A percentile compares a stretch with the other conserved stretches of the same genome.
These are phyloP conservation scores for Malacoctenus gilli DNA, from an alignment of 2,797 vertebrate genomes.

Conservation along the genomic window DNA sequence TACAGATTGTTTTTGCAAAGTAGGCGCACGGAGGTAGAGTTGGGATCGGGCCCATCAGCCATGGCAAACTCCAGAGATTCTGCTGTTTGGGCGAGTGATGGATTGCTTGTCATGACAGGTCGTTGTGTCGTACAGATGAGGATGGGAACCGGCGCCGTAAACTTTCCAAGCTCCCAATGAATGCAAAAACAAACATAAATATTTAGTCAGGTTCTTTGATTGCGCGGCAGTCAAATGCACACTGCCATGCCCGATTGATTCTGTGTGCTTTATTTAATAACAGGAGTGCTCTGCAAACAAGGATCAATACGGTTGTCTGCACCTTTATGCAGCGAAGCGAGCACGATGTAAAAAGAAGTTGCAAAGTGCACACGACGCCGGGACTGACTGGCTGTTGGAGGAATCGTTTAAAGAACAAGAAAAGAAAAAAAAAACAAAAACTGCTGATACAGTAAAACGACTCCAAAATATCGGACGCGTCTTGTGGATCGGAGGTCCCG, in stretches of 20 bases:
- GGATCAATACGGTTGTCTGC: background rate
- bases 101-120: constrained; percentile 40
- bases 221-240: too few species aligned
- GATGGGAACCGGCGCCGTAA: constrained; percentile 1
- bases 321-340: background rate
- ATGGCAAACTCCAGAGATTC: constrained; percentile 30
- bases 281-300: constrained; percentile 1
- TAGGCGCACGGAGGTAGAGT: constrained; percentile 5
- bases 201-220: background rate
- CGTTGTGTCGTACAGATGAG: constrained; percentile 15
- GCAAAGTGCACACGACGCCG: background rate
- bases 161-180: background rate
- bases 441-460: background rate
- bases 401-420: too few species aligned
- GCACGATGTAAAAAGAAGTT: background rate
- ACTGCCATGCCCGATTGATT: background rate
- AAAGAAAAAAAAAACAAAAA: background rate
- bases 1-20: constrained; percentile 18
- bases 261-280: background rate
- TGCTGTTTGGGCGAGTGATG: constrained; percentile 33
- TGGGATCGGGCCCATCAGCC: constrained; percentile 6
- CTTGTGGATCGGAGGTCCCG: background rate
- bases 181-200: background rate
- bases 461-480: background rate
- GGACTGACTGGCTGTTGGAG: background rate